Percentiles rank a stretch among this genome's conserved stretches.
Conservation (phyloP, 2,113 vertebrate species). For the Halcyon malimbica region DNA sequence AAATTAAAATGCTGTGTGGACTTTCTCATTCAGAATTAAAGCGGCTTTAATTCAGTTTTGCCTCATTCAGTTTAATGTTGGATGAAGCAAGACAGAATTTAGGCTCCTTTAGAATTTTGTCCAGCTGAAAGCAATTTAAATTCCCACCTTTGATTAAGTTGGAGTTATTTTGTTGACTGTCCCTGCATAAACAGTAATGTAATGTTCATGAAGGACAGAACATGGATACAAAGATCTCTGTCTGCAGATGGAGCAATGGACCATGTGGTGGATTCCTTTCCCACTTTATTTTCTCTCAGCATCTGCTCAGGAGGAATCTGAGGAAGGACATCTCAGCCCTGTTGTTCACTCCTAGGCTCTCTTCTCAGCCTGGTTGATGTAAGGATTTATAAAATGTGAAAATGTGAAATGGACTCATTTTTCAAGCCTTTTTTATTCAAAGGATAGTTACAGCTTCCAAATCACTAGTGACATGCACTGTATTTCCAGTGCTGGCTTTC, state of each 20-base stretch:
- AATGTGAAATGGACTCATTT: background rate
- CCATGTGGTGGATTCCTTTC: rapidly evolving
- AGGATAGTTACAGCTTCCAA: background rate
- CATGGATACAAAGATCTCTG: background rate
- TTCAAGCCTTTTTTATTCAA: background rate
- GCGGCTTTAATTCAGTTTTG: conserved; percentile 49
- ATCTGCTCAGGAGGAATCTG: background rate
- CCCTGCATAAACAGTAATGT: background rate
- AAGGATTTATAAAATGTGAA: background rate
- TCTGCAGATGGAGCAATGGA: rapidly evolving
- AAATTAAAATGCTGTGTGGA: conserved; percentile 64
- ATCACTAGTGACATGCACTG: background rate
- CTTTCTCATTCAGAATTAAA: conserved; percentile 52
- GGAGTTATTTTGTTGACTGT: background rate
- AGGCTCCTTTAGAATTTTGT: background rate
- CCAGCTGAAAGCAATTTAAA: background rate
- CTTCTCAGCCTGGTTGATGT: background rate
- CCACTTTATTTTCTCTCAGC: background rate
- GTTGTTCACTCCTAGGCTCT: background rate
- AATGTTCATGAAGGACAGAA: background rate
- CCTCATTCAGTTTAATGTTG: conserved; percentile 10
- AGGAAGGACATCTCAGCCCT: background rate
- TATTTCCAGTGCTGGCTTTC: background rate
- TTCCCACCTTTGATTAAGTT: background rate
- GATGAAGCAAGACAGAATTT: background rate